These are phyloP conservation scores for Panopea generosa DNA, from an alignment of 2,888 invertebrate genomes.

Conservation along the genomic window DNA sequence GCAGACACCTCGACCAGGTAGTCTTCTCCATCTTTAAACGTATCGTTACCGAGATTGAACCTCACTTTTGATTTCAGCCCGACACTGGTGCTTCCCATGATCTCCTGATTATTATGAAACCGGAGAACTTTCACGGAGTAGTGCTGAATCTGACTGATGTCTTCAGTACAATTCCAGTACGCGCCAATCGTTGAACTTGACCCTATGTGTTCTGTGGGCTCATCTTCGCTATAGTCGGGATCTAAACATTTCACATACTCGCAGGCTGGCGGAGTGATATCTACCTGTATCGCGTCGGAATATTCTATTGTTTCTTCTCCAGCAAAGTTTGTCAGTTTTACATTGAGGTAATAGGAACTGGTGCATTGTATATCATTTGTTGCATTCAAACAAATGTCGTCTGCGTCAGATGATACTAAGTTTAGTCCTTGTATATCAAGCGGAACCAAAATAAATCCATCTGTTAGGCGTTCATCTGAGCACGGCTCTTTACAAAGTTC, in stretches of 20 bases:
- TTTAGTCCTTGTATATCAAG: conserved; percentile 18
- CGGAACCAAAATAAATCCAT: conserved; percentile 51
- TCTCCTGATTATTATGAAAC: conserved; percentile 10
- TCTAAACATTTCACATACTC: conserved; percentile 68
- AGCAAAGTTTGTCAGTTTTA: conserved; percentile 66
- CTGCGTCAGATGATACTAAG: conserved; percentile 10
- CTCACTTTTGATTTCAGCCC: conserved; percentile 36
- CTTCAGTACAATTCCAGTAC: conserved; percentile 69
- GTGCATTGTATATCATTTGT: conserved; percentile 30
- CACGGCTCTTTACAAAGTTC: conserved; percentile 53
- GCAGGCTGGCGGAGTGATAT: conserved; percentile 65
- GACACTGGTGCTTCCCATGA: conserved; percentile 46
- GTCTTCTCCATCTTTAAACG: conserved; percentile 48
- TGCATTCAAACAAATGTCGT: conserved; percentile 29
- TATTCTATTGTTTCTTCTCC: conserved; percentile 56
- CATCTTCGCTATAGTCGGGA: conserved; percentile 66
- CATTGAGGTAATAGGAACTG: conserved; percentile 64
- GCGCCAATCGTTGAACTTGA: conserved; percentile 67
- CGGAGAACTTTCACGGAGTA: conserved; percentile 56
- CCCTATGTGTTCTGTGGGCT: conserved; percentile 64
- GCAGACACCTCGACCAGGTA: conserved; percentile 63
- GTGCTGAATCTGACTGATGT: conserved; percentile 57
- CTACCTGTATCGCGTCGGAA: conserved; percentile 68
- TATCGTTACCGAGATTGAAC: conserved; percentile 35
- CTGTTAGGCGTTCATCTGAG: conserved; percentile 13